Evolutionary conservation across 1,140 invertebrate genomes (phyloP).

Genomic region (Hycleus phaleratus): DNA sequence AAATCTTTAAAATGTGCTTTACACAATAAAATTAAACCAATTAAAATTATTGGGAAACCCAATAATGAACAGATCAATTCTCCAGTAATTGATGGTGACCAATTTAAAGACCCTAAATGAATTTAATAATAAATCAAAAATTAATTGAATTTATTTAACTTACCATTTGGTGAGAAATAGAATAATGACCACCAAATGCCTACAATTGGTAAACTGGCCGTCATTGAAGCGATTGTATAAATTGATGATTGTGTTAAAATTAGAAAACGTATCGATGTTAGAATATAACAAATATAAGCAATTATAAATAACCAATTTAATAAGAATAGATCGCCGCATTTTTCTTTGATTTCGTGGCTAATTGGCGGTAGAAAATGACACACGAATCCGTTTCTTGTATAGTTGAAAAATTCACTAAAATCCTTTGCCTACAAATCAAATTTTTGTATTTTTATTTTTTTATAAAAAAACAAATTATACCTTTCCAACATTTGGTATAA

Average conservation of each 20-base stretch:
- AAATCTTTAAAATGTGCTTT: slow-evolving; percentile 46
- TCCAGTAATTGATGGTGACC: slow-evolving; percentile 49
- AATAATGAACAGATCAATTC: slow-evolving; percentile 52
- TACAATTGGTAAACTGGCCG: slow-evolving; percentile 47
- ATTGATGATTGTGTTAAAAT: slow-evolving; percentile 50
- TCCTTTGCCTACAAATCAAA: slow-evolving; percentile 19
- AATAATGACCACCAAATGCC: slow-evolving; percentile 57
- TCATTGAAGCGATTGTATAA: slow-evolving; percentile 47
- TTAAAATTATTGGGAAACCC: slow-evolving; percentile 49
- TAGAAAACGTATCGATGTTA: slow-evolving; percentile 47
- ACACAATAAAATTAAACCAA: slow-evolving; percentile 47
- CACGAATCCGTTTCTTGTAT: not conserved
- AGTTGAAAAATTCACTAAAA: not conserved
- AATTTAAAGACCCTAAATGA: slow-evolving; percentile 42
- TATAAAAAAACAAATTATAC: slow-evolving; percentile 32
- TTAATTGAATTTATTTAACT: slow-evolving; percentile 8
- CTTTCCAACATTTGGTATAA: slow-evolving; percentile 43
- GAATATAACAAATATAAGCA: slow-evolving; percentile 42
- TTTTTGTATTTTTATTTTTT: slow-evolving; percentile 31
- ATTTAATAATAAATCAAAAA: slow-evolving; percentile 3
- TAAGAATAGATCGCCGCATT: slow-evolving; percentile 41
- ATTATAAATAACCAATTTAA: slow-evolving; percentile 47
- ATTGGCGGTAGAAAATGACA: slow-evolving; percentile 11
- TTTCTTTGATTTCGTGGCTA: not conserved
- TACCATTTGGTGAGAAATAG: slow-evolving; percentile 35